Evolutionary conservation across 2,888 invertebrate species (phyloP).

Genomic region (Ormyrus rosae): DNA sequence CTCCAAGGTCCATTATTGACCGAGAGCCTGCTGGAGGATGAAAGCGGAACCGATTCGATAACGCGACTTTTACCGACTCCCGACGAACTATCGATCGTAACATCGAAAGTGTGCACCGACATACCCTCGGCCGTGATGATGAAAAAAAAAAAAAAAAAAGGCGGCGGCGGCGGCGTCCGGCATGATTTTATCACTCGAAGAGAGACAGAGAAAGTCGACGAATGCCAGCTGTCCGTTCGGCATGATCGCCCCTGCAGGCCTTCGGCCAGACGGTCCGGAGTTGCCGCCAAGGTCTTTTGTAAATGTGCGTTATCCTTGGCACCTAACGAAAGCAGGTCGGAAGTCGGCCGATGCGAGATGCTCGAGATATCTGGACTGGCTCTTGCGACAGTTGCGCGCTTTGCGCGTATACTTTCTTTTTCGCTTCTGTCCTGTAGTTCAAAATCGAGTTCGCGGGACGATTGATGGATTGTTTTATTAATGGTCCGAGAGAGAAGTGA

Average conservation of each 20-base stretch:
- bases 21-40: slow-evolving; percentile 46
- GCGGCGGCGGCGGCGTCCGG: not conserved
- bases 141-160: not conserved
- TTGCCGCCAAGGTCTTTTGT: slow-evolving; percentile 33
- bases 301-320: slow-evolving; percentile 45
- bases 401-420: too few species aligned
- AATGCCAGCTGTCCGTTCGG: slow-evolving; percentile 3
- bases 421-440: too few species aligned
- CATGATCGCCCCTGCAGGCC: slow-evolving; percentile 3
- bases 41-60: slow-evolving; percentile 58
- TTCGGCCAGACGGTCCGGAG: not conserved
- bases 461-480: too few species aligned
- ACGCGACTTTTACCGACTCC: slow-evolving; percentile 8
- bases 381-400: not conserved
- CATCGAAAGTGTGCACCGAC: slow-evolving; percentile 12
- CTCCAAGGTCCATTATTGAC: slow-evolving; percentile 60
- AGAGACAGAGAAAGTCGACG: slow-evolving; percentile 41
- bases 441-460: too few species aligned
- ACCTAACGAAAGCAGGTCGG: slow-evolving; percentile 26
- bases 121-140: not conserved
- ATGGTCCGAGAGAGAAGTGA: too few species aligned
- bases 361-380: not conserved
- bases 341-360: slow-evolving; percentile 1
- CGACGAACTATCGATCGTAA: too few species aligned
- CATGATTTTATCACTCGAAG: slow-evolving; percentile 27